Evolutionary conservation across 2,797 vertebrate species (phyloP).

Genomic region (Uromys caudimaculatus): DNA sequence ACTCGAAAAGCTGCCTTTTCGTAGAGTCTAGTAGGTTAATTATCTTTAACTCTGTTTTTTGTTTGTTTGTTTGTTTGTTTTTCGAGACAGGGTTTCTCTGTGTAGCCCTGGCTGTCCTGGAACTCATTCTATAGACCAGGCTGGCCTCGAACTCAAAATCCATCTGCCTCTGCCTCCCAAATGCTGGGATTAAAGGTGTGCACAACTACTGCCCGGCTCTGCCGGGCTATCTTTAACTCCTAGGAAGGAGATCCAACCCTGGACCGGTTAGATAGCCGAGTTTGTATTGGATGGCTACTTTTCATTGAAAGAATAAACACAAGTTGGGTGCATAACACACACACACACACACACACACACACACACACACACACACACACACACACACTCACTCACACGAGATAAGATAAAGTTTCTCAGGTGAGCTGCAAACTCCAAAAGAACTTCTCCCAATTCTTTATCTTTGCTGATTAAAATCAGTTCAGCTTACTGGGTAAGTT

Average conservation of each 20-base stretch:
- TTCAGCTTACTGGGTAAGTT: not conserved
- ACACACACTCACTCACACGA: not conserved
- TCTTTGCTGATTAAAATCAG: conserved; percentile 5
- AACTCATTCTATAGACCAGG: too few relatives aligned
- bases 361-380: not conserved
- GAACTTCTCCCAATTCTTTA: not conserved
- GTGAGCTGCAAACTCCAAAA: not conserved
- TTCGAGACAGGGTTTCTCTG: too few relatives aligned
- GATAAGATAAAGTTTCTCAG: conserved; percentile 38
- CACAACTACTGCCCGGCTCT: too few relatives aligned
- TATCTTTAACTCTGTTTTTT: not conserved
- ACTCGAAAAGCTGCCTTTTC: not conserved
- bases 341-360: not conserved
- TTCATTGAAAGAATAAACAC: not conserved
- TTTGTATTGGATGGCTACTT: not conserved
- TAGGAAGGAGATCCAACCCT: not conserved
- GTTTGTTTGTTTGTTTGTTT: too few relatives aligned
- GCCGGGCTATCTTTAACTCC: too few relatives aligned
- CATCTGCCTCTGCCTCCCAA: too few relatives aligned
- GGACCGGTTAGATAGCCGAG: not conserved
- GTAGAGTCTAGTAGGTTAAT: not conserved
- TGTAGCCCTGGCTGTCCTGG: too few relatives aligned
- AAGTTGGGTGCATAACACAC: not conserved
- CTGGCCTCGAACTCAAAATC: too few relatives aligned
- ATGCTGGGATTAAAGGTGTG: too few relatives aligned